Percentiles rank a stretch among this genome's conserved stretches.
phyloP scores from a whole-genome alignment of 2,888 invertebrate genomes.

The Gisinianus flammeolus region DNA sequence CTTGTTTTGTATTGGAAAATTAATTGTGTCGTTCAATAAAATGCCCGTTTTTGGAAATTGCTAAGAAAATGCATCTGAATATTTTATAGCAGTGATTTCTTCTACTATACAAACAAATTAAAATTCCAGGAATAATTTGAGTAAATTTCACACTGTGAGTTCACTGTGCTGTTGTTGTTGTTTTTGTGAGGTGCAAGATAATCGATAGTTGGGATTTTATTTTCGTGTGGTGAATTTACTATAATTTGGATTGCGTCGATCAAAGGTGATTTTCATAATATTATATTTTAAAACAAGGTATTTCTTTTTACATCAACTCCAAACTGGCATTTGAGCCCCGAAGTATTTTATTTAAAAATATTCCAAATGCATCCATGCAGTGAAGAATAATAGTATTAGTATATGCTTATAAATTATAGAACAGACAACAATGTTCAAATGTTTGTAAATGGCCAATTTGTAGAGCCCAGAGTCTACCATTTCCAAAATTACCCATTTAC shows the following conservation, averaged over 20 bases:
- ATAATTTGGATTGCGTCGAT: background rate
- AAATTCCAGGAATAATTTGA: no score
- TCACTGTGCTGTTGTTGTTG: background rate
- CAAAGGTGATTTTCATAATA: background rate
- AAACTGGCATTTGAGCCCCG: no score
- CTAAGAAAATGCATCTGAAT: background rate
- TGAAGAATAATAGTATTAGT: no score
- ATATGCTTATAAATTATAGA: no score
- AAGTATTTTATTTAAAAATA: no score
- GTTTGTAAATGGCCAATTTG: no score
- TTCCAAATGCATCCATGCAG: no score
- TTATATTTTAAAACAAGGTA: background rate
- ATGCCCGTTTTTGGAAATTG: conserved; percentile 30
- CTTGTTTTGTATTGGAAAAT: background rate
- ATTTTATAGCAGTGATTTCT: background rate
- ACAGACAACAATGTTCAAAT: no score
- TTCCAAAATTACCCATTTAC: background rate
- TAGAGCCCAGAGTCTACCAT: no score
- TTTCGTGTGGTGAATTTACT: background rate
- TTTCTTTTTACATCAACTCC: no score
- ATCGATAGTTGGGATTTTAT: background rate
- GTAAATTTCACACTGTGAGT: background rate
- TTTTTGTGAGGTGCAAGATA: background rate
- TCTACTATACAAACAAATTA: background rate
- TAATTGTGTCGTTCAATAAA: conserved; percentile 2